Conservation (phyloP, 2,113 vertebrate genomes). For the Lethenteron camtschaticum region DNA sequence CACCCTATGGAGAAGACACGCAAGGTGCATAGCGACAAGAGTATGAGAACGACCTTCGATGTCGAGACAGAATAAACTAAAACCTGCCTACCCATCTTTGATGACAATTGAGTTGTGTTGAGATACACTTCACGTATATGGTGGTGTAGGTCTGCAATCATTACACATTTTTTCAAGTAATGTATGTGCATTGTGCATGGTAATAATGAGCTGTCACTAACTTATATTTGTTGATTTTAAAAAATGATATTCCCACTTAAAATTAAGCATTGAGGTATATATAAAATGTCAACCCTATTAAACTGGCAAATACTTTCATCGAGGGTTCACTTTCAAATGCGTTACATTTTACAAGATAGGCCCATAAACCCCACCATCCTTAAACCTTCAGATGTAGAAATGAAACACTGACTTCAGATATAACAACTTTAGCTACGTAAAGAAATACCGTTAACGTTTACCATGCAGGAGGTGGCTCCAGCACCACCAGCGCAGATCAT, state of each 20-base stretch:
- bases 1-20: constrained; percentile 19
- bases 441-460: constrained; percentile 15
- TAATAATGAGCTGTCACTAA: not conserved
- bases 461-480: constrained; percentile 53
- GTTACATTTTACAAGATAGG: constrained; percentile 15
- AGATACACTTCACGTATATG: not conserved
- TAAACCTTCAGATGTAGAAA: no score
- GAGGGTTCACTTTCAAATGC: constrained; percentile 33
- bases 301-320: constrained; percentile 10
- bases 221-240: not conserved
- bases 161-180: not conserved
- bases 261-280: no score
- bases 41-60: not conserved
- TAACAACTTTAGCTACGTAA: constrained; percentile 10
- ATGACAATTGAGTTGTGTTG: not conserved
- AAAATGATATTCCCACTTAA: no score
- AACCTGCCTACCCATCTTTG: not conserved
- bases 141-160: not conserved
- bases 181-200: constrained; percentile 9
- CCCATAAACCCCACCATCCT: no score
- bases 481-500: constrained; percentile 53
- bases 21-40: not conserved
- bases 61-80: not conserved
- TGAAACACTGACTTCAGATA: constrained; percentile 15
- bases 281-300: no score